Base-by-base conservation (phyloP, 2,888 invertebrate genomes). In the Apotomis betuletana region DNA sequence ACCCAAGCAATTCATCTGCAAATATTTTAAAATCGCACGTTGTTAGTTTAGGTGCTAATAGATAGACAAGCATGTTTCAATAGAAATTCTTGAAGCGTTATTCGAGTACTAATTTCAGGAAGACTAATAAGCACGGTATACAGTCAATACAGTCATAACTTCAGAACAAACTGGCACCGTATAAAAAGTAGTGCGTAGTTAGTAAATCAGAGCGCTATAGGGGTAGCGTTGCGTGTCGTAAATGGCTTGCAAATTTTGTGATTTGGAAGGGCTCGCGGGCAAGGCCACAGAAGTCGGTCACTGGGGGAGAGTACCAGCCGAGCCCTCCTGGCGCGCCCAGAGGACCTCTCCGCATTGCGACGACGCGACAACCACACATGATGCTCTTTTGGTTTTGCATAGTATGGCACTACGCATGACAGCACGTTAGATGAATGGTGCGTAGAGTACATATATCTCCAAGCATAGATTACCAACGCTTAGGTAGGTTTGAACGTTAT, bases 311-410 rank as follows among this genome's bases (percentile, higher is more conserved):
- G 83, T 83, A 85, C 85, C 86, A 85, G 87, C 86, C 89, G 90
- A 89, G 92, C 89, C 92, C 86, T 91, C 88, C 79, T 79, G 88
- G 86, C 89, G 87, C 90, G 83, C 90, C 90, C 85, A 83, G 70
- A 87, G 86, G 85, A 86, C 79, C 87, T 87, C 87, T 86, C 92
- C 89, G 92, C 92, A 92, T 86, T 92, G 92, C 92, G 92, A 89
- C 91, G 84, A 83, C 81, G 41, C 41, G 41, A 81, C 83, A 81
- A 81, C 79, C 78, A 75, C 74, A 72, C 63, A 64, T 64, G 59
- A 27, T 58, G 13, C 36, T 62, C 13, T 44, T 57, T 36, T 27
- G 27, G 27, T 27, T 27, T 27, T 27, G 27, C 27, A 9, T 44
- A 8, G 0, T 4, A 8, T 13, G 60, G 10, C 41, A 54, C 38